These are phyloP conservation scores for Oreochromis niloticus DNA, from an alignment of 2,113 vertebrate genomes.

Conservation along the genomic window DNA sequence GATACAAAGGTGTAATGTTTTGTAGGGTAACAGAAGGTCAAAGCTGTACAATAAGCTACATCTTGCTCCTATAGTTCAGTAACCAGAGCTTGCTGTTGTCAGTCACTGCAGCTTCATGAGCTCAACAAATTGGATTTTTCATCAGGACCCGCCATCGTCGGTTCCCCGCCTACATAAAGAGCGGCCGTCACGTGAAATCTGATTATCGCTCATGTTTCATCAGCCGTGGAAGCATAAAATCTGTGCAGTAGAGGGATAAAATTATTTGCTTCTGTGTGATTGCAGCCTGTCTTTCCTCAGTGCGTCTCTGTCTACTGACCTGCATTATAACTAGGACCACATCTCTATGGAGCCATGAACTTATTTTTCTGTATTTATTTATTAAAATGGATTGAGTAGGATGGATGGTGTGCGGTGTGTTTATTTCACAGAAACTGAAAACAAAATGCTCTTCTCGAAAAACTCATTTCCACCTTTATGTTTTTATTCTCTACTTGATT, in stretches of 20 bases:
- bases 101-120: neutral
- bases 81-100: neutral
- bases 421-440: neutral
- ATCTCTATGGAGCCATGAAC: slow-evolving; percentile 62
- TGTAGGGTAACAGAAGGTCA: slow-evolving; percentile 8
- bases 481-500: neutral
- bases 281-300: slow-evolving; percentile 20
- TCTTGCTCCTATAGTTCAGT: neutral
- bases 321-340: slow-evolving; percentile 58
- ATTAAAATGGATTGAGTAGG: slow-evolving; percentile 65
- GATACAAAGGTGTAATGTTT: neutral
- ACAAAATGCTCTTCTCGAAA: neutral
- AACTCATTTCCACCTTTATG: accelerated
- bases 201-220: slow-evolving; percentile 14
- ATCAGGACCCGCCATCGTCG: neutral
- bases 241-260: slow-evolving; percentile 11
- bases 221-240: slow-evolving; percentile 6
- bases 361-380: slow-evolving; percentile 80
- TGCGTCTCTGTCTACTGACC: slow-evolving; percentile 54
- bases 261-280: slow-evolving; percentile 22
- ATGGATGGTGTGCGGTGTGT: neutral
- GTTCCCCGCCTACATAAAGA: neutral
- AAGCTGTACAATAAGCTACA: slow-evolving; percentile 6
- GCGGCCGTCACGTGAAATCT: neutral
- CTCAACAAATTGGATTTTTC: neutral